Percentiles rank a stretch among this genome's conserved stretches.
Evolutionary conservation across 2,797 vertebrate species (phyloP).

Genomic region (Sardinella longiceps): DNA sequence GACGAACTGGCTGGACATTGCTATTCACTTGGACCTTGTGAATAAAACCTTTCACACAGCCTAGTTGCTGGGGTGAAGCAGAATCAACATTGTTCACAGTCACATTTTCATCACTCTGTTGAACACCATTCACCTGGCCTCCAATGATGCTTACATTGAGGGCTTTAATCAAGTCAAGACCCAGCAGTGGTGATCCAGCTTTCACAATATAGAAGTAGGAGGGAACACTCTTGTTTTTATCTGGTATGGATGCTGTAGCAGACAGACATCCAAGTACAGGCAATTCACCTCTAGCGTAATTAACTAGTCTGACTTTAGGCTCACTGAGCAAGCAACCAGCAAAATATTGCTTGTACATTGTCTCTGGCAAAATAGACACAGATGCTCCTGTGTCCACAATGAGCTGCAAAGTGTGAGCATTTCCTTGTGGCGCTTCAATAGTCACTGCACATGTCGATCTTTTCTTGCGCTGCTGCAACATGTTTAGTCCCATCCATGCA

Average conservation of each 20-base stretch:
- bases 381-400: slow-evolving; percentile 29
- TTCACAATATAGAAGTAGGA: background rate
- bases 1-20: background rate
- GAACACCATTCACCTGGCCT: background rate
- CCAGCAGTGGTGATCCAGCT: background rate
- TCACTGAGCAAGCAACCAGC: background rate
- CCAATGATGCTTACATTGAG: background rate
- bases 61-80: background rate
- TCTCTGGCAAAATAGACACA: slow-evolving; percentile 21
- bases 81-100: background rate
- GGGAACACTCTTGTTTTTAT: background rate
- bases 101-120: background rate
- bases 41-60: background rate
- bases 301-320: slow-evolving; percentile 13
- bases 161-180: background rate
- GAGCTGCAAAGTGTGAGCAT: slow-evolving; percentile 10
- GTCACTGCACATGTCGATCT: slow-evolving; percentile 21
- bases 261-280: slow-evolving; percentile 23
- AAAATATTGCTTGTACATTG: slow-evolving; percentile 27
- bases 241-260: background rate
- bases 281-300: slow-evolving; percentile 2
- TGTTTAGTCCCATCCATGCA: slow-evolving; percentile 10
- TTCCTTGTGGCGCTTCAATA: slow-evolving; percentile 29
- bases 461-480: background rate
- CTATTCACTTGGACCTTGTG: background rate